Evolutionary conservation across 2,888 invertebrate species (phyloP).

Genomic region (Hemicrepidius hirtus): DNA sequence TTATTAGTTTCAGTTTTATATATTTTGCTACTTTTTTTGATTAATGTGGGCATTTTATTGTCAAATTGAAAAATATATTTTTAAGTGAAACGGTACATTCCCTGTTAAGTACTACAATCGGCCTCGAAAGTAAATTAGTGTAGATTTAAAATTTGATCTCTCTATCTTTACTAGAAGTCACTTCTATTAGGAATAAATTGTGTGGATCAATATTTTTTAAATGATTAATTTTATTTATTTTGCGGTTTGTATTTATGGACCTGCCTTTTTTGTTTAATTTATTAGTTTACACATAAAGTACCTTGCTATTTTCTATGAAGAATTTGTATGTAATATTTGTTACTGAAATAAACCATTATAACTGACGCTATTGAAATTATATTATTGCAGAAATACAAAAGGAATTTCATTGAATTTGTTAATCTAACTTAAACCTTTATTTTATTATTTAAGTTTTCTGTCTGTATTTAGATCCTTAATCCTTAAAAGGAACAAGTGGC

Average conservation of each 20-base stretch:
- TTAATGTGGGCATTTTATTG: neutral
- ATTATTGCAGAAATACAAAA: neutral
- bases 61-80: neutral
- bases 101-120: constrained; percentile 14
- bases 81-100: constrained; percentile 23
- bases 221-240: neutral
- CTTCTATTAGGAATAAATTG: neutral
- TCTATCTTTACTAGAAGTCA: constrained; percentile 1
- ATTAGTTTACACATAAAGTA: constrained; percentile 24
- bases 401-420: too few species aligned
- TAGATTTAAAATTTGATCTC: constrained; percentile 7
- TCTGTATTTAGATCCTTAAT: too few species aligned
- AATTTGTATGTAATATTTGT: constrained; percentile 33
- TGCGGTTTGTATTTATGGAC: constrained; percentile 16
- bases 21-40: neutral
- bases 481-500: too few species aligned
- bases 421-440: too few species aligned
- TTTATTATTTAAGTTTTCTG: too few species aligned
- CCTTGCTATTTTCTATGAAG: constrained; percentile 28
- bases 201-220: constrained; percentile 3
- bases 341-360: constrained; percentile 27
- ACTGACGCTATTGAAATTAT: neutral
- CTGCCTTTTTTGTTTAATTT: constrained; percentile 15
- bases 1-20: constrained; percentile 1
- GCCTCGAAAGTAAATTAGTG: constrained; percentile 18